Conservation (phyloP, 1,140 invertebrate species). For the Heliconius hermathena region DNA sequence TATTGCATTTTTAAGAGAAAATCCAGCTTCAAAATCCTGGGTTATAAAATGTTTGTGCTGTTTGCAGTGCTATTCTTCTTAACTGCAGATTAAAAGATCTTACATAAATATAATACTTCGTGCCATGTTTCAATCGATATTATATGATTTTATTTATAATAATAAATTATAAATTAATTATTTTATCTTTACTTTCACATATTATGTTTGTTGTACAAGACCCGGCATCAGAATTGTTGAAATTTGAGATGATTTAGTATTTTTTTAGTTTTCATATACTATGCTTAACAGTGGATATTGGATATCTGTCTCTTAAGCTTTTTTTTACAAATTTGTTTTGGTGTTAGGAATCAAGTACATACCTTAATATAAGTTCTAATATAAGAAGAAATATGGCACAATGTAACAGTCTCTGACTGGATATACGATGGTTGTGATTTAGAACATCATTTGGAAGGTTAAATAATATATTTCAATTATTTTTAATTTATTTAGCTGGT, state of each 20-base stretch:
- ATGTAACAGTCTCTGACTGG: no score
- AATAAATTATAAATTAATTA: background rate
- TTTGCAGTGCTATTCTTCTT: conserved; percentile 48
- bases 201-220: background rate
- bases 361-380: no score
- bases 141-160: background rate
- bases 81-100: background rate
- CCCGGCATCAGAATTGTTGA: background rate
- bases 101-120: background rate
- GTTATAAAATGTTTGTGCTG: conserved; percentile 32
- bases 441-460: no score
- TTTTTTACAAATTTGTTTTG: no score
- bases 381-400: no score
- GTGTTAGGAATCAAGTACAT: no score
- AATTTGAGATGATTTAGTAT: background rate
- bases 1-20: background rate
- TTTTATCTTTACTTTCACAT: background rate
- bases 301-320: no score
- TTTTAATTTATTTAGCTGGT: no score
- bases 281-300: no score
- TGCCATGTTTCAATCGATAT: background rate
- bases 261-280: no score
- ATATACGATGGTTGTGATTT: no score
- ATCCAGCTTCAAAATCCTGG: background rate
- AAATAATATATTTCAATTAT: no score